Percentiles rank a stretch among this genome's conserved stretches.
These are phyloP conservation scores for Eriosoma lanigerum DNA, from an alignment of 1,140 invertebrate species.

Conservation along the genomic window DNA sequence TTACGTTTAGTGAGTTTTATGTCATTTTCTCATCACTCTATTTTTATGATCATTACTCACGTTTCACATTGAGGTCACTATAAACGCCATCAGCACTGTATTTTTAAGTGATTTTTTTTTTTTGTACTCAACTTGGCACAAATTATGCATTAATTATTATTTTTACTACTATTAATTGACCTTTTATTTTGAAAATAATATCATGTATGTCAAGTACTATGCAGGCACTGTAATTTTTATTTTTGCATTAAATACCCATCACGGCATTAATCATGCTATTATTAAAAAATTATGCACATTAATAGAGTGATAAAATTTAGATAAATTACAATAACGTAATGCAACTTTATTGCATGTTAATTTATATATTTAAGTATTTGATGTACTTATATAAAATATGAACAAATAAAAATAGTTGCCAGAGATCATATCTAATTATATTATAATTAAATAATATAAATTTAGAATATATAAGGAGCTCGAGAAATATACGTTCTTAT, in stretches of 20 bases:
- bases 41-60: constrained; percentile 48
- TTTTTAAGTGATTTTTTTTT: constrained; percentile 24
- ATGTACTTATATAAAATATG: background rate
- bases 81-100: constrained; percentile 22
- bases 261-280: too few relatives aligned
- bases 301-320: background rate
- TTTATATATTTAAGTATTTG: background rate
- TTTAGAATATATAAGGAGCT: background rate
- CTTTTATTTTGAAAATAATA: background rate
- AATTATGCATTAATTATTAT: constrained; percentile 37
- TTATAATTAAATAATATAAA: background rate
- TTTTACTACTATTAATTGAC: constrained; percentile 47
- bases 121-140: constrained; percentile 35
- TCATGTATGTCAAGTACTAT: too few relatives aligned
- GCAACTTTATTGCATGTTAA: background rate
- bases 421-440: constrained; percentile 8
- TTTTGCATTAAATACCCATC: too few relatives aligned
- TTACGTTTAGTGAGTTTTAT: background rate
- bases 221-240: too few relatives aligned
- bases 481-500: background rate
- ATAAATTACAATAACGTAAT: background rate
- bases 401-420: constrained; percentile 8
- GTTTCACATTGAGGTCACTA: constrained; percentile 38
- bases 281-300: background rate
- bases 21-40: constrained; percentile 46